These are phyloP conservation scores for Dynastes grantii DNA, from an alignment of 2,888 invertebrate species.

Conservation along the genomic window DNA sequence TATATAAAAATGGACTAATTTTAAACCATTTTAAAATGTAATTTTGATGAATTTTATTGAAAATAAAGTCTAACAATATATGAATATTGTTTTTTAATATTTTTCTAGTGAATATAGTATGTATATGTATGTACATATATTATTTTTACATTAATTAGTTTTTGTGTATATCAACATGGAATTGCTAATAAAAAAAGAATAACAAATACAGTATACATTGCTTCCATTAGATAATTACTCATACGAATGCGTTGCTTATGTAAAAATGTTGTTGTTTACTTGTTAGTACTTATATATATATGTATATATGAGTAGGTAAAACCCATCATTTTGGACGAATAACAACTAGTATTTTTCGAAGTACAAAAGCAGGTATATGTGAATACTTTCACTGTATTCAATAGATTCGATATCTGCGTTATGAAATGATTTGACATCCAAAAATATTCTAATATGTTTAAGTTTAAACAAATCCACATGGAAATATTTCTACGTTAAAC, in stretches of 20 bases:
- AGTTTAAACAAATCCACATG: conserved; percentile 41
- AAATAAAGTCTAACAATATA: conserved; percentile 19
- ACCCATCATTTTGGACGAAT: not conserved
- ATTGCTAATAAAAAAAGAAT: conserved; percentile 26
- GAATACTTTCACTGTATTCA: not conserved
- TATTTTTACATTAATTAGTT: conserved; percentile 40
- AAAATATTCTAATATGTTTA: conserved; percentile 1
- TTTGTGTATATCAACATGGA: conserved; percentile 26
- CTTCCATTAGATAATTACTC: conserved; percentile 4
- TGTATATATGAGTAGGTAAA: not conserved
- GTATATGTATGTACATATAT: conserved; percentile 22
- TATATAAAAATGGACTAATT: not conserved
- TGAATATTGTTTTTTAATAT: conserved; percentile 33
- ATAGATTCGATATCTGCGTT: not conserved
- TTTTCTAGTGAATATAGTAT: not conserved
- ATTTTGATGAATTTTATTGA: conserved; percentile 25
- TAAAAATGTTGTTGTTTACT: conserved; percentile 9
- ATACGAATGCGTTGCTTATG: not conserved
- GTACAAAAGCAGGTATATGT: not conserved
- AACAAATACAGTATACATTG: not conserved
- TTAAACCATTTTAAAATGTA: conserved; percentile 45
- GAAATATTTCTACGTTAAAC: conserved; percentile 42
- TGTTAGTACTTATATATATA: not conserved
- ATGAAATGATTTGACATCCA: not conserved
- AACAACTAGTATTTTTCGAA: not conserved